These are phyloP conservation scores for Mungos mungo DNA, from an alignment of 2,113 vertebrate species.

Conservation along the genomic window DNA sequence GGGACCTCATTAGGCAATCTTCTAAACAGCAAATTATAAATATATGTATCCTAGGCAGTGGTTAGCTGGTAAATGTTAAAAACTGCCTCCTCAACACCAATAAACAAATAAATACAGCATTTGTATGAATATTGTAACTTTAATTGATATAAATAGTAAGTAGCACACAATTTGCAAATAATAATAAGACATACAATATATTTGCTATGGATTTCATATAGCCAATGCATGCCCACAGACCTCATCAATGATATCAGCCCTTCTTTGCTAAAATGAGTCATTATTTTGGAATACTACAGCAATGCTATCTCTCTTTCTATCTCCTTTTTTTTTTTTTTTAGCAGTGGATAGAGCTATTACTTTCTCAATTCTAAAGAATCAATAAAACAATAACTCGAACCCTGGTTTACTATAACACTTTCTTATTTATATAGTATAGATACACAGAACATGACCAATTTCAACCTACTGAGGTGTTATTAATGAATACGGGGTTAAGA, in stretches of 20 bases:
- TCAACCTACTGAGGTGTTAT: not conserved
- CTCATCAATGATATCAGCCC: not conserved
- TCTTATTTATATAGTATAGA: not conserved
- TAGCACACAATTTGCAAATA: not conserved
- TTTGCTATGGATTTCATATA: not conserved
- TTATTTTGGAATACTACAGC: not conserved
- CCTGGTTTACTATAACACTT: not conserved
- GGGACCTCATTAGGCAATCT: too few relatives aligned
- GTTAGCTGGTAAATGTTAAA: not conserved
- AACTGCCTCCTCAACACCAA: not conserved
- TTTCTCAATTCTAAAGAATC: not conserved
- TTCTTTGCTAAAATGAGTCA: not conserved
- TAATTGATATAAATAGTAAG: not conserved
- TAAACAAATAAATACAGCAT: not conserved
- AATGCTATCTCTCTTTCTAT: not conserved
- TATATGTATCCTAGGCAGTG: not conserved
- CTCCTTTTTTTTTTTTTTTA: not conserved
- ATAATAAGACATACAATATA: not conserved
- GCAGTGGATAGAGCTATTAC: not conserved
- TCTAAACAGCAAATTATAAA: not conserved
- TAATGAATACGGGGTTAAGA: not conserved
- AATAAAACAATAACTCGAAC: not conserved
- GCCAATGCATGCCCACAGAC: not conserved
- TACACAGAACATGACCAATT: not conserved
- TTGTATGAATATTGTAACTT: not conserved